These are phyloP conservation scores for Cotesia vestalis DNA, from an alignment of 1,140 invertebrate genomes.

Conservation along the genomic window DNA sequence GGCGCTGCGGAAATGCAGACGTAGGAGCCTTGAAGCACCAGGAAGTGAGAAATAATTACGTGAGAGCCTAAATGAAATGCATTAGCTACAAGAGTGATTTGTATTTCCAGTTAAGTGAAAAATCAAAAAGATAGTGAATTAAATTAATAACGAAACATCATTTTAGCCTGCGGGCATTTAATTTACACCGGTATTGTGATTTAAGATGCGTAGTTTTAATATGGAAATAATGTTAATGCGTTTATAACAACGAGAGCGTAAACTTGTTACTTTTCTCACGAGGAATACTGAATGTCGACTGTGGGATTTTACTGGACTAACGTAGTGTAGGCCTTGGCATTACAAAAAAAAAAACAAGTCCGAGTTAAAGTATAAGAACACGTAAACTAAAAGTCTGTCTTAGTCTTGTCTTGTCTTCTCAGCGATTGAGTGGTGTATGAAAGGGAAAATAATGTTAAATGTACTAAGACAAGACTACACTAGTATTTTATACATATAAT, in stretches of 20 bases:
- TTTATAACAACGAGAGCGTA: not conserved
- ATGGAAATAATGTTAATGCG: not conserved
- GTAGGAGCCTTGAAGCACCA: slow-evolving; percentile 5
- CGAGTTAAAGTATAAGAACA: too few species aligned
- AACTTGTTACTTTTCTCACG: slow-evolving; percentile 8
- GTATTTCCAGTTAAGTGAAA: too few species aligned
- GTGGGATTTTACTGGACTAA: not conserved
- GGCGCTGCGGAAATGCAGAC: slow-evolving; percentile 16
- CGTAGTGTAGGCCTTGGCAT: too few species aligned
- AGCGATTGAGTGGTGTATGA: slow-evolving; percentile 1
- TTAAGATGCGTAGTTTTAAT: not conserved
- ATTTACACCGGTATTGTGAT: too few species aligned
- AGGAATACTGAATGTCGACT: not conserved
- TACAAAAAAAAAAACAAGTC: too few species aligned
- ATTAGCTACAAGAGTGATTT: too few species aligned
- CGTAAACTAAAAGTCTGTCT: too few species aligned
- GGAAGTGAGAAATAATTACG: slow-evolving; percentile 31
- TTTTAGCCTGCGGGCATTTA: too few species aligned
- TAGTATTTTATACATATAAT: not conserved
- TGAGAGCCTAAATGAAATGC: slow-evolving; percentile 3
- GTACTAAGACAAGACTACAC: not conserved
- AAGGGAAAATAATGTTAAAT: not conserved
- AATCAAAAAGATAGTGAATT: too few species aligned
- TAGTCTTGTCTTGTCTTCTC: not conserved
- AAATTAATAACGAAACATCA: too few species aligned